phyloP scores from a whole-genome alignment of 2,797 vertebrate species.

The Falco concolor region DNA sequence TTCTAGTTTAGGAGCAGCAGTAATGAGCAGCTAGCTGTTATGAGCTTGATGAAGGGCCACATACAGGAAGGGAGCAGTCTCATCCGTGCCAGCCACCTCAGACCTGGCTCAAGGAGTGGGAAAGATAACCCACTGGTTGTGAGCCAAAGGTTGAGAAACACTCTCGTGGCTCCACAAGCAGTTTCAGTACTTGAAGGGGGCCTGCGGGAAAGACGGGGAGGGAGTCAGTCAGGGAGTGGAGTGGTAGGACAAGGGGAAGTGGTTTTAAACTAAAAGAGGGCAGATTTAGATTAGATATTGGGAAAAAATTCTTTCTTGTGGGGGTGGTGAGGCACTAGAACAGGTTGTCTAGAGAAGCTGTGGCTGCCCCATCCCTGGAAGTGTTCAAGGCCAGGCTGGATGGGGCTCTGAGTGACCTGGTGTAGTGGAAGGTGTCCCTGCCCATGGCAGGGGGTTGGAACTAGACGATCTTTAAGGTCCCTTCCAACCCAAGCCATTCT shows the following conservation, averaged over 20 bases:
- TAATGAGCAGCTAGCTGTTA: not conserved
- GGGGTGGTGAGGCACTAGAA: not conserved
- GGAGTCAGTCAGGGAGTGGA: not conserved
- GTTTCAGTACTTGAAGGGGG: not conserved
- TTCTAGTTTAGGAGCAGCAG: not conserved
- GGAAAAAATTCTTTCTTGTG: not conserved
- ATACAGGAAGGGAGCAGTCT: not conserved
- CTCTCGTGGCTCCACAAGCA: not conserved
- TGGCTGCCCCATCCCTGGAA: not conserved
- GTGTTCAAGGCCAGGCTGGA: not conserved
- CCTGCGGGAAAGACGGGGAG: not conserved
- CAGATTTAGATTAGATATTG: not conserved
- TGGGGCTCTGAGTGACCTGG: not conserved
- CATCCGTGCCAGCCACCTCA: not conserved
- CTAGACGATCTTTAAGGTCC: not conserved
- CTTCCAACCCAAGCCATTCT: not conserved
- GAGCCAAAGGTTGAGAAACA: not conserved
- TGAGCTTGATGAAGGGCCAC: not conserved
- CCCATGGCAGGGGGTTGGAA: rapidly evolving
- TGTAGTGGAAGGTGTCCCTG: not conserved
- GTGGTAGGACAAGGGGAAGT: not conserved
- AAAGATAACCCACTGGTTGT: not conserved
- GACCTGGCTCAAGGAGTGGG: rapidly evolving
- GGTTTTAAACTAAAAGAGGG: not conserved
- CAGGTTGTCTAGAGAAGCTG: not conserved